A percentile compares a stretch with the other conserved stretches of the same genome.
These are phyloP conservation scores for Holothuria scabra DNA, from an alignment of 53 echinoderm and acorn worm genomes.

Conservation along the genomic window DNA sequence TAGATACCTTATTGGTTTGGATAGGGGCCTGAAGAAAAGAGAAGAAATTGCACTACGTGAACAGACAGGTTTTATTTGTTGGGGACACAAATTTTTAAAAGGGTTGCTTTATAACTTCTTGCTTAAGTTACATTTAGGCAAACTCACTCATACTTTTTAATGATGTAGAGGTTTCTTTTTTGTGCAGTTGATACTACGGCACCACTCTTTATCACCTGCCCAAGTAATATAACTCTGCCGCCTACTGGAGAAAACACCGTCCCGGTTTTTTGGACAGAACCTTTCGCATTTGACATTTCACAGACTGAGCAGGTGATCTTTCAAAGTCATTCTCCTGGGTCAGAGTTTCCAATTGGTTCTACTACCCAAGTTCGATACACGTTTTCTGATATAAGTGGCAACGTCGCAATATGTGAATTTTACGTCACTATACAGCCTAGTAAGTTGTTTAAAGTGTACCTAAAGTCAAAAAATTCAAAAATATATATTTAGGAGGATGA, in stretches of 20 bases:
- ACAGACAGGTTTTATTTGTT: no score
- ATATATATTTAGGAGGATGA: no score
- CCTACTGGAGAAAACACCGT: neutral
- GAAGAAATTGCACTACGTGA: no score
- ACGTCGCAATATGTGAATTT: neutral
- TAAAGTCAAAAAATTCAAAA: no score
- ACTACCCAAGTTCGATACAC: neutral
- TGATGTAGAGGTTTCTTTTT: no score
- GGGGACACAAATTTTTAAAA: no score
- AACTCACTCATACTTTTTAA: no score
- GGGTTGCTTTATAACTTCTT: no score
- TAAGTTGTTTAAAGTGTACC: neutral
- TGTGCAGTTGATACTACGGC: neutral
- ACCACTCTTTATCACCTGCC: slow-evolving; percentile 3
- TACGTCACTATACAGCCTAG: neutral
- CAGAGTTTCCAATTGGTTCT: neutral
- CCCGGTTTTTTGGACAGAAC: neutral
- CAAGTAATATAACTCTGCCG: neutral
- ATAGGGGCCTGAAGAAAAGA: no score
- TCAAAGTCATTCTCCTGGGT: neutral
- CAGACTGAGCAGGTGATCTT: neutral
- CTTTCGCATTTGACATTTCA: neutral
- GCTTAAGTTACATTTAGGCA: no score
- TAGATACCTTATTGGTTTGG: no score
- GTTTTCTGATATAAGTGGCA: neutral